A percentile compares a stretch with the other conserved stretches of the same genome.
These are phyloP conservation scores for Microchirus variegatus DNA, from an alignment of 2,797 vertebrate species.

Conservation along the genomic window DNA sequence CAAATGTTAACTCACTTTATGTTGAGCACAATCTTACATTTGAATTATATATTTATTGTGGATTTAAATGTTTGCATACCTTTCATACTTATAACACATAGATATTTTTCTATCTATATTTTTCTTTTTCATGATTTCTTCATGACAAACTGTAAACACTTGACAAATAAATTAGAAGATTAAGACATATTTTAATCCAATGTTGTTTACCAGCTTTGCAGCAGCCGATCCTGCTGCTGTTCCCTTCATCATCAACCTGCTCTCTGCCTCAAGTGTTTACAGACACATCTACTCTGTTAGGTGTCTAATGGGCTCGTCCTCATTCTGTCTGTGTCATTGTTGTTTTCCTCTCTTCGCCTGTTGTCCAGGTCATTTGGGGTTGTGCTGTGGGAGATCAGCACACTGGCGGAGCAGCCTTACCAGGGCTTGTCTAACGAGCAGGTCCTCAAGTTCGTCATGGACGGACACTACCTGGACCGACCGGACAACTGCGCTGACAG, in stretches of 20 bases:
- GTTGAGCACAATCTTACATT: too few species aligned
- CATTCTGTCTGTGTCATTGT: conserved; percentile 32
- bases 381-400: conserved; percentile 98
- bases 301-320: conserved; percentile 47
- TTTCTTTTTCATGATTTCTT: too few species aligned
- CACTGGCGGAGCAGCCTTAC: conserved; percentile 95
- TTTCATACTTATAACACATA: too few species aligned
- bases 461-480: conserved; percentile 92
- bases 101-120: too few species aligned
- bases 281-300: conserved; percentile 26
- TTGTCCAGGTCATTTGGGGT: conserved; percentile 93
- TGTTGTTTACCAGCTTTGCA: conserved; percentile 23
- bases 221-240: not conserved
- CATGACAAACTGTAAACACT: conserved; percentile 17
- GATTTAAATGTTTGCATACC: too few species aligned
- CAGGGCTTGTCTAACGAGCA: conserved; percentile 97
- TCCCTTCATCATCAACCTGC: conserved; percentile 8
- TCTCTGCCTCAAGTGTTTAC: conserved; percentile 31
- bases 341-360: conserved; percentile 27
- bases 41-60: too few species aligned
- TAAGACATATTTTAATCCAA: not conserved
- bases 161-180: conserved; percentile 10
- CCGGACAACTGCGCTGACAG: conserved; percentile 92
- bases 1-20: too few species aligned
- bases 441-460: conserved; percentile 98